phyloP scores from a whole-genome alignment of 2,888 invertebrate species.

The Hypolimnas misippus region DNA sequence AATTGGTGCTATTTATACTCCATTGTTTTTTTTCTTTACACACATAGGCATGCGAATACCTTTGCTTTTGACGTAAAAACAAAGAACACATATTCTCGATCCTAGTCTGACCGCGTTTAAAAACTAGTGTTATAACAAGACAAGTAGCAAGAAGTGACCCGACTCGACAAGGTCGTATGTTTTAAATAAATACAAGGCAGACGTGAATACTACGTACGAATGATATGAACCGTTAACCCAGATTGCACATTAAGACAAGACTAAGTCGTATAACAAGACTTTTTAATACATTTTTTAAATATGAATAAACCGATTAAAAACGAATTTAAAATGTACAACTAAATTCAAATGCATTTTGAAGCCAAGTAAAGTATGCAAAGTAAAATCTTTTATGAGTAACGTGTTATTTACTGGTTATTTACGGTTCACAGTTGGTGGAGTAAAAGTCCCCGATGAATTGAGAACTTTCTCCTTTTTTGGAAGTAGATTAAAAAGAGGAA shows the following conservation, averaged over 20 bases:
- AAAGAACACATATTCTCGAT: slow-evolving; percentile 23
- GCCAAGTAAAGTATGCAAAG: no score
- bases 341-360: no score
- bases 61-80: slow-evolving; percentile 7
- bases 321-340: no score
- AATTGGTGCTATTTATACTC: not conserved
- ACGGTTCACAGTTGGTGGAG: no score
- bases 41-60: not conserved
- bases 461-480: no score
- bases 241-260: slow-evolving; percentile 38
- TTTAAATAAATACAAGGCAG: slow-evolving; percentile 42
- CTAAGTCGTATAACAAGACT: no score
- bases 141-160: slow-evolving; percentile 24
- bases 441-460: no score
- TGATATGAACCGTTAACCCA: slow-evolving; percentile 51
- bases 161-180: slow-evolving; percentile 26
- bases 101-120: slow-evolving; percentile 16
- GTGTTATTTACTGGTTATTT: no score
- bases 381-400: no score
- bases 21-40: not conserved
- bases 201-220: slow-evolving; percentile 44
- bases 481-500: no score
- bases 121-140: slow-evolving; percentile 26
- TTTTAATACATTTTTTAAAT: no score
- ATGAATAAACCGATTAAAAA: no score